These are phyloP conservation scores for Astreopora myriophthalma DNA, from an alignment of 64 coral and sea anemone species.

Conservation along the genomic window DNA sequence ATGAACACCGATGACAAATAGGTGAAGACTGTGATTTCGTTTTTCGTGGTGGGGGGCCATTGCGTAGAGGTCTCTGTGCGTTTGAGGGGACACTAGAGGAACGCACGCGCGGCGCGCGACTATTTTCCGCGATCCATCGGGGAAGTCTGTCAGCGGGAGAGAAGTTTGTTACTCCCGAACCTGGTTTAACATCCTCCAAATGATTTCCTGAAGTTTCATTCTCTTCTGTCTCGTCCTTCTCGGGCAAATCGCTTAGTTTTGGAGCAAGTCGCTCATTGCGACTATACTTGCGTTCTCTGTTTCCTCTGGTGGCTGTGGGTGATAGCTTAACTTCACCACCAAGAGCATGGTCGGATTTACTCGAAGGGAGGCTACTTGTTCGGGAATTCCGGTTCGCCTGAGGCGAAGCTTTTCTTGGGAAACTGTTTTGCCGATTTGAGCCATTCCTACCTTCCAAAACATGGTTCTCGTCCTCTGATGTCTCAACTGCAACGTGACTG, in stretches of 20 bases:
- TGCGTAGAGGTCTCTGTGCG: not conserved
- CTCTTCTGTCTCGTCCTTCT: conserved; percentile 77
- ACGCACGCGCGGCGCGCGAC: conserved; percentile 2
- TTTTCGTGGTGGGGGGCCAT: conserved; percentile 17
- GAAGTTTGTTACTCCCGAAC: not conserved
- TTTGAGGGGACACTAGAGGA: conserved; percentile 73
- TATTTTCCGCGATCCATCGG: conserved; percentile 29
- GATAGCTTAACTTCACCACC: conserved; percentile 16
- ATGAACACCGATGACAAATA: conserved; percentile 58
- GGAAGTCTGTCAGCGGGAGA: not conserved
- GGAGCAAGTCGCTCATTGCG: conserved; percentile 55
- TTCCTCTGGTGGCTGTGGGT: conserved; percentile 14
- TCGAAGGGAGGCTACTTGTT: not conserved
- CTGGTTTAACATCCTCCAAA: not conserved
- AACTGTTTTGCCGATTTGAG: conserved; percentile 24
- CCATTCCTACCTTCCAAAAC: not conserved
- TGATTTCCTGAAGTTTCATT: not conserved
- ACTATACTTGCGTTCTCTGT: conserved; percentile 63
- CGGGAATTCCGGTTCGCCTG: not conserved
- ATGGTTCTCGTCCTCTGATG: not conserved
- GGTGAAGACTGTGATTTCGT: conserved; percentile 19
- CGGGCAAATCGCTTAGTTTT: conserved; percentile 71
- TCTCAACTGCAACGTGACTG: conserved; percentile 1
- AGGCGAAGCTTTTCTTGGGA: not conserved
- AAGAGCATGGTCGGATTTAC: conserved; percentile 11